Percentiles rank a stretch among this genome's conserved stretches.
Conservation (phyloP, 1,140 invertebrate genomes). For the Hetaerina americana region DNA sequence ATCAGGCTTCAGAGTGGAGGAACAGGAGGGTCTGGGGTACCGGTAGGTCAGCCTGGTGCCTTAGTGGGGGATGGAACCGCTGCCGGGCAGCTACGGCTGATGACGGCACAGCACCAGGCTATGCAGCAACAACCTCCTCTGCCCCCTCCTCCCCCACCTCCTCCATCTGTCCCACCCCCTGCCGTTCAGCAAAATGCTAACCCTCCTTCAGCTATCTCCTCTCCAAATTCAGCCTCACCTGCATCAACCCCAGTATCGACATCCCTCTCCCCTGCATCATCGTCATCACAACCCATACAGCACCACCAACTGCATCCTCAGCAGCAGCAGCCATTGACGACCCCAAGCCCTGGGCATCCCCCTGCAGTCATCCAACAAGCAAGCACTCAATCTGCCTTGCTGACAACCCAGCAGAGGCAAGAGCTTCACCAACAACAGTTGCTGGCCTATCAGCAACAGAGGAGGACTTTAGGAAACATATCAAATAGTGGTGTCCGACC, state of each 20-base stretch:
- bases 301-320: neutral
- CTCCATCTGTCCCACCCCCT: neutral
- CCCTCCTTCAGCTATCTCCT: neutral
- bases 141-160: slow-evolving; percentile 32
- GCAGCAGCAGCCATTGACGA: neutral
- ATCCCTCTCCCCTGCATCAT: neutral
- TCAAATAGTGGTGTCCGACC: slow-evolving; percentile 31
- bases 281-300: neutral
- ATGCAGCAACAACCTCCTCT: slow-evolving; percentile 25
- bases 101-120: slow-evolving; percentile 67
- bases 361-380: neutral
- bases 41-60: slow-evolving; percentile 39
- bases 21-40: slow-evolving; percentile 23
- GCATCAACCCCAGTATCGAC: neutral
- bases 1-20: slow-evolving; percentile 60
- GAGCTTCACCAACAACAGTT: slow-evolving; percentile 11
- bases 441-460: slow-evolving; percentile 20
- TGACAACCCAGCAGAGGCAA: neutral
- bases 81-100: slow-evolving; percentile 34
- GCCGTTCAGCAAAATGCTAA: neutral
- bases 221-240: neutral
- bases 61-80: slow-evolving; percentile 26
- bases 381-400: neutral
- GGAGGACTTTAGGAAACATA: slow-evolving; percentile 34
- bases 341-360: neutral